phyloP scores from a whole-genome alignment of 2,113 vertebrate genomes.

The Microcebus ravelobensis region DNA sequence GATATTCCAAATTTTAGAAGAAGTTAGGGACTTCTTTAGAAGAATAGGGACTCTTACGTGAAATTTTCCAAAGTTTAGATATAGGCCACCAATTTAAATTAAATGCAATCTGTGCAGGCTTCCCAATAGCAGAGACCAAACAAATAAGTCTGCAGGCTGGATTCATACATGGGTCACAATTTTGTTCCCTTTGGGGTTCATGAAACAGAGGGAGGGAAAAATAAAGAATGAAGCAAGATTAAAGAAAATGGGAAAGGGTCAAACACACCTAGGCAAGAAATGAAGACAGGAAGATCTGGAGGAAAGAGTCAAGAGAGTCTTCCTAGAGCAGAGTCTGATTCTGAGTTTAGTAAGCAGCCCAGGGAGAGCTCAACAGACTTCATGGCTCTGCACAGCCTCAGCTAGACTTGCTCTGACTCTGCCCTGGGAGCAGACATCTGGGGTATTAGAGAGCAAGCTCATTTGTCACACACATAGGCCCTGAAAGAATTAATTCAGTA shows the following conservation, averaged over 20 bases:
- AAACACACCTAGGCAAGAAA: background rate
- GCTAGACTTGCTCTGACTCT: background rate
- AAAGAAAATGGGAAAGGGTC: background rate
- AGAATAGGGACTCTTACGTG: background rate
- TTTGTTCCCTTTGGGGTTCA: background rate
- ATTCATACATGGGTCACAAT: background rate
- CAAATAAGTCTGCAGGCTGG: background rate
- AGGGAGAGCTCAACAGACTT: background rate
- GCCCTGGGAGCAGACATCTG: background rate
- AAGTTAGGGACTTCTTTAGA: background rate
- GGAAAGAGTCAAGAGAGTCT: background rate
- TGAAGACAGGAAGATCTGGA: background rate
- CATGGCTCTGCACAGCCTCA: background rate
- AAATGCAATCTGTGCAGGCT: background rate
- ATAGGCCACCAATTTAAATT: background rate
- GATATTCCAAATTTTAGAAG: constrained; percentile 7
- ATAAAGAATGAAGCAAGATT: background rate
- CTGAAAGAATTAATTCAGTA: background rate
- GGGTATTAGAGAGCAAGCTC: background rate
- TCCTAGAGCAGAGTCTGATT: background rate
- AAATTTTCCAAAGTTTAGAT: background rate
- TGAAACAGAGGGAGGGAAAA: background rate
- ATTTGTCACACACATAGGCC: background rate
- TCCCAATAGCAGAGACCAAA: background rate
- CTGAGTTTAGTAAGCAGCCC: background rate